Percentiles rank a stretch among this genome's conserved stretches.
Evolutionary conservation across 2,797 vertebrate species (phyloP).

Genomic region (Anolis apletophallus): DNA sequence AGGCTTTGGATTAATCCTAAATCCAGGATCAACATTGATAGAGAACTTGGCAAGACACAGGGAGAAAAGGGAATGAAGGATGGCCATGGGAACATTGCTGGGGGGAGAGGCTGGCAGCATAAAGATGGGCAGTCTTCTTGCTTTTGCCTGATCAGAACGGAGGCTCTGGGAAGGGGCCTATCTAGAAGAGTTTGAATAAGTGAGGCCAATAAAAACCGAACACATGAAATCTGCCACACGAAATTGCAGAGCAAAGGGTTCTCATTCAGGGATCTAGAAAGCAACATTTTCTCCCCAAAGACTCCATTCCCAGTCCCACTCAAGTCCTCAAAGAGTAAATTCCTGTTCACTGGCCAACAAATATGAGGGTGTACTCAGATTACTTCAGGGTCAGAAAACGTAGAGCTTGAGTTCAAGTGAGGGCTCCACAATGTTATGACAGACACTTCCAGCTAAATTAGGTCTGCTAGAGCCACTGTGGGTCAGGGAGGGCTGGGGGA

Average conservation of each 20-base stretch:
- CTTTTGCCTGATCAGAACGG: conserved; percentile 5
- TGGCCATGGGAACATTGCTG: conserved; percentile 35
- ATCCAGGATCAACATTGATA: conserved; percentile 64
- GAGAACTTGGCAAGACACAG: neutral
- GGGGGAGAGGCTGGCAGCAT: fast-evolving
- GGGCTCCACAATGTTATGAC: too few species aligned
- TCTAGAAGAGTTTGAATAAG: neutral
- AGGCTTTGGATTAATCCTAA: conserved; percentile 77
- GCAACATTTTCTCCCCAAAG: neutral
- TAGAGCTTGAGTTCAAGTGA: neutral
- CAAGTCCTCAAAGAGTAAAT: too few species aligned
- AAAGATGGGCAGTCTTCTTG: neutral
- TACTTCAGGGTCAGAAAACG: neutral
- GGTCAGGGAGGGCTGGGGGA: neutral
- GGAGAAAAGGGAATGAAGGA: conserved; percentile 29
- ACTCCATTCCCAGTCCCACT: neutral
- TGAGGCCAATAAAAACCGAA: neutral
- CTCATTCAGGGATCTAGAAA: too few species aligned
- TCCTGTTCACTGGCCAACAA: too few species aligned
- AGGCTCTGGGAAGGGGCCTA: neutral
- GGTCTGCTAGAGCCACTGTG: neutral
- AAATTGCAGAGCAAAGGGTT: neutral
- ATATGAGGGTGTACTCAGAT: neutral
- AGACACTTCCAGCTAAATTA: neutral
- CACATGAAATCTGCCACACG: neutral